A percentile compares a stretch with the other conserved stretches of the same genome.
Conservation (phyloP, 2,888 invertebrate genomes). For the Euproctis similis region DNA sequence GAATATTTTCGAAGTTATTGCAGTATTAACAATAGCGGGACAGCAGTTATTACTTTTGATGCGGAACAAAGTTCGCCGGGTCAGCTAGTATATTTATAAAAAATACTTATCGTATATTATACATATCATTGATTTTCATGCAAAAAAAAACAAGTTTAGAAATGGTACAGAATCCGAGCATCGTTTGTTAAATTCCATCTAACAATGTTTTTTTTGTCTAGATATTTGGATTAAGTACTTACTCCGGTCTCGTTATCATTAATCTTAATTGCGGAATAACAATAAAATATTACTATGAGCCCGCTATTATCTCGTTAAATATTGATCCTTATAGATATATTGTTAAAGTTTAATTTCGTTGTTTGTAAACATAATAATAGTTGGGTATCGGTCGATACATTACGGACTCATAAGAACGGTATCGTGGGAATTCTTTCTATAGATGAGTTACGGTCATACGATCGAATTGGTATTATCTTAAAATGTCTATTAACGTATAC, state of each 20-base stretch:
- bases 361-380: constrained; percentile 46
- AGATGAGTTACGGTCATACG: constrained; percentile 56
- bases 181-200: constrained; percentile 24
- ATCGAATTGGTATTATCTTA: constrained; percentile 33
- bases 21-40: too few relatives aligned
- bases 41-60: too few relatives aligned
- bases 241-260: constrained; percentile 70
- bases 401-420: constrained; percentile 65
- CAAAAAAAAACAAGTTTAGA: background rate
- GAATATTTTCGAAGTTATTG: too few relatives aligned
- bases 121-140: too few relatives aligned
- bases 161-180: constrained; percentile 20
- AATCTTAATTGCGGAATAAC: constrained; percentile 75
- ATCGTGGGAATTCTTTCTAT: constrained; percentile 68
- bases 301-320: constrained; percentile 32
- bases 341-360: constrained; percentile 43
- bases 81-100: too few relatives aligned
- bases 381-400: constrained; percentile 59
- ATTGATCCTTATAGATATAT: constrained; percentile 34
- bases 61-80: too few relatives aligned
- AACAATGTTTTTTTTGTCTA: constrained; percentile 44
- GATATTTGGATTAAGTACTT: constrained; percentile 74
- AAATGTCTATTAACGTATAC: constrained; percentile 16
- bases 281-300: constrained; percentile 68
- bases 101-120: too few relatives aligned